Base-by-base conservation (phyloP, 2,888 invertebrate species). In the Ischnura elegans region DNA sequence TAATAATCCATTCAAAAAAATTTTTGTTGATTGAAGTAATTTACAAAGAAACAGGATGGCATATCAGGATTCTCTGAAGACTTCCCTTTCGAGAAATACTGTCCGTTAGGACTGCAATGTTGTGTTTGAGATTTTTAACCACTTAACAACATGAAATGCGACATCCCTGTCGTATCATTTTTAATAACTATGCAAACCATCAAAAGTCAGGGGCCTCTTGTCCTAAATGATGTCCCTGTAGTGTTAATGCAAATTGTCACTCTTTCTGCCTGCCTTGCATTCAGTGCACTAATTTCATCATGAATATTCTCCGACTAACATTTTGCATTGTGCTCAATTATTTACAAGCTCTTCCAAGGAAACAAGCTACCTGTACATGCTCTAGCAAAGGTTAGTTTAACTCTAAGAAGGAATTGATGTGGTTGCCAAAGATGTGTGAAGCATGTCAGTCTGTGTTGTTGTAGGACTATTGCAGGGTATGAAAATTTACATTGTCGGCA, bases 341-440 rank as follows among this genome's bases (percentile, higher is more conserved):
- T 95, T 97, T 97, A 94, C 97, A 97, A 98, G 98, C 98, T 96
- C 97, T 97, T 96, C 96, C 97, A 95, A 97, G 98, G 97, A 98
- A 98, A 96, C 97, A 97, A 95, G 97, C 97, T 95, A 97, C 97
- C 95, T 98, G 98, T 96, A 97, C 97, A 94, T 98, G 98, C 96
- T 94, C 95, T 94, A 93, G 94, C 85, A 98, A 98, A 97, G 98
- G 98, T 98, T 97, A 96, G 97, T 97, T 95, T 94, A 21, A 13
- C 36, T 93, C 46, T 13, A 29, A 36, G 2, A 36, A 36, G 36
- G 76, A 13, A 76, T 10, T 51, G 13, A 10, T 36, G 36, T 36
- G 25, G n/a, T 25, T 21, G 21, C 25, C 3, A 61, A 61, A n/a
- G 13, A 76, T 36, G 1, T 36, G 13, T 25, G 0, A 76, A 36